Evolutionary conservation across 2,797 vertebrate genomes (phyloP).

Genomic region (Leptodactylus fallax): DNA sequence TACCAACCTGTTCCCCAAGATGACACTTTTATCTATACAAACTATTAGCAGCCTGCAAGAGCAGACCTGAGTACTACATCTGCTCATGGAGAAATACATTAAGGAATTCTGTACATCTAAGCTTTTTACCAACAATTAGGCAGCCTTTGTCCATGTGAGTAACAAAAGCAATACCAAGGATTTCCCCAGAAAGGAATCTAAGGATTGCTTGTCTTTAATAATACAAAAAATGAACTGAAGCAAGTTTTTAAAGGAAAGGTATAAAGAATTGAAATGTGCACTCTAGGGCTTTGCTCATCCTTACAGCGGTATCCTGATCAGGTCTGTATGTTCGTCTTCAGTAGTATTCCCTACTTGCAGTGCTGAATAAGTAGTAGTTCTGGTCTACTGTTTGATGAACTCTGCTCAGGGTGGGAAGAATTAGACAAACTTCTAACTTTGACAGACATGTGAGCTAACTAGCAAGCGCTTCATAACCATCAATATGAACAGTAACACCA

Average conservation of each 20-base stretch:
- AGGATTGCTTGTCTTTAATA: background rate
- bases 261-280: background rate
- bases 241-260: background rate
- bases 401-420: background rate
- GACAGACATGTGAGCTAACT: background rate
- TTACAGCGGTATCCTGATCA: slow-evolving; percentile 25
- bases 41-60: background rate
- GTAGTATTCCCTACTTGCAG: slow-evolving; percentile 3
- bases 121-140: background rate
- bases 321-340: background rate
- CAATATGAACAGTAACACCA: too few species aligned
- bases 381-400: slow-evolving; percentile 14
- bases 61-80: background rate
- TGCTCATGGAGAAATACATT: background rate
- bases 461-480: too few species aligned
- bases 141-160: background rate
- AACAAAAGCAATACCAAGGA: background rate
- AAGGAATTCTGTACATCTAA: background rate
- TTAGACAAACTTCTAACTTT: too few species aligned
- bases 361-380: slow-evolving; percentile 14
- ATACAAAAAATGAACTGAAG: background rate
- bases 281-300: background rate
- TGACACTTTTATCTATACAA: background rate
- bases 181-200: background rate
- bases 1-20: background rate